phyloP scores from a whole-genome alignment of 23 tunicate genomes.

The Ascidia mentula region DNA sequence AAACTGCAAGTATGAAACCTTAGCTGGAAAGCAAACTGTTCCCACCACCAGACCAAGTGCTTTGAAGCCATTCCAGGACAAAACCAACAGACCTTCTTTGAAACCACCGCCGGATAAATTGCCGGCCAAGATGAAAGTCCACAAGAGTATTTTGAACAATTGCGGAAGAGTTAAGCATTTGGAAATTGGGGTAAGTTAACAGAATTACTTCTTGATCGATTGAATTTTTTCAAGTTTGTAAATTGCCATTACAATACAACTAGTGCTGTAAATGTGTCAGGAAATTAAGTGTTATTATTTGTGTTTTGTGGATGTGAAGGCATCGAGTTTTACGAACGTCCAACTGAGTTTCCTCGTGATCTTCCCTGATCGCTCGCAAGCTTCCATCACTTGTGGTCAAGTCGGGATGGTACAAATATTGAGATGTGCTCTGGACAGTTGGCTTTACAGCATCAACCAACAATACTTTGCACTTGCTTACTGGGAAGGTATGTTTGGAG shows the following conservation, averaged over 20 bases:
- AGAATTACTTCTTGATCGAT: not conserved
- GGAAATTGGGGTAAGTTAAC: not conserved
- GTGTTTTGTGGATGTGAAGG: not conserved
- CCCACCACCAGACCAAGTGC: not conserved
- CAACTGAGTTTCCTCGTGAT: not conserved
- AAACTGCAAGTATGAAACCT: not conserved
- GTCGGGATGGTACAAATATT: not conserved
- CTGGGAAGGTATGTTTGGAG: not conserved
- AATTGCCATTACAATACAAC: not conserved
- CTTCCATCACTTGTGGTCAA: not conserved
- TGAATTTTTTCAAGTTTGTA: not conserved
- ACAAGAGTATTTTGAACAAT: not conserved
- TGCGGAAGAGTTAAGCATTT: not conserved
- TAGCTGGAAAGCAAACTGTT: not conserved
- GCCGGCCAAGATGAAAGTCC: not conserved
- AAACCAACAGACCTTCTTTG: not conserved
- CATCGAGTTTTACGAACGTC: not conserved
- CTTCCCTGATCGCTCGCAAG: not conserved
- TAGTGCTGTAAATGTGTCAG: not conserved
- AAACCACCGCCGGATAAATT: not conserved
- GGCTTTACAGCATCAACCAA: not conserved
- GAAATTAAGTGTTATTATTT: not conserved
- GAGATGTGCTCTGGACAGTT: not conserved
- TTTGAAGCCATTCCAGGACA: not conserved
- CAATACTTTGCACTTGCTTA: not conserved